phyloP scores from a whole-genome alignment of 2,888 invertebrate species.

The Lasiommata megera region DNA sequence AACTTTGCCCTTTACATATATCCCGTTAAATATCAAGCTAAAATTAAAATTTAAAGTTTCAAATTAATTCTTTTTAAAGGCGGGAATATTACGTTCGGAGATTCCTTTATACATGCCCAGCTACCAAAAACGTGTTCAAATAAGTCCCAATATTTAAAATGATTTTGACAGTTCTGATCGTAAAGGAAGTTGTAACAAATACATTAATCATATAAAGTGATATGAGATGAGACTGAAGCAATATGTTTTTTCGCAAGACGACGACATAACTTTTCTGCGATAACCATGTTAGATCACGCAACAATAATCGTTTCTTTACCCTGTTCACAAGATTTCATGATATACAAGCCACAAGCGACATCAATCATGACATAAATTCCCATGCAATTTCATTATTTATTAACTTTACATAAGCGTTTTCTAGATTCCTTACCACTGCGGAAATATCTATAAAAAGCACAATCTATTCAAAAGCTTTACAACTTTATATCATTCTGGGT shows the following conservation, averaged over 20 bases:
- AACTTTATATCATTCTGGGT: no score
- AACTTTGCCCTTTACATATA: no score
- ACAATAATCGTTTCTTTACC: conserved; percentile 16
- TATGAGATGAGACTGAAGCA: conserved; percentile 1
- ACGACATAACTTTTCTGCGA: conserved; percentile 12
- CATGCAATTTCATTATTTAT: conserved; percentile 1
- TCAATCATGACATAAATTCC: conserved; percentile 1
- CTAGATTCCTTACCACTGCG: no score
- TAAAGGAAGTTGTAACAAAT: not conserved
- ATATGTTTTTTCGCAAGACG: conserved; percentile 4
- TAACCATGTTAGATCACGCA: conserved; percentile 25
- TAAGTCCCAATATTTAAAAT: not conserved
- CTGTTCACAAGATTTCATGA: conserved; percentile 12
- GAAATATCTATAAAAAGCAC: no score
- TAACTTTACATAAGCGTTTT: no score
- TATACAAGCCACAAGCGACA: not conserved
- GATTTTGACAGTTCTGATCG: not conserved
- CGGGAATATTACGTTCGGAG: no score
- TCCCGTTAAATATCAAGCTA: no score
- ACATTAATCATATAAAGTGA: not conserved
- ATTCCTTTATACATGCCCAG: no score
- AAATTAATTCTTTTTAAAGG: no score
- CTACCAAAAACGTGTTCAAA: no score
- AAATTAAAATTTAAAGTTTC: no score
- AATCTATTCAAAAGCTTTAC: no score